phyloP scores from a whole-genome alignment of 2,113 vertebrate genomes.

The Gymnarchus niloticus region DNA sequence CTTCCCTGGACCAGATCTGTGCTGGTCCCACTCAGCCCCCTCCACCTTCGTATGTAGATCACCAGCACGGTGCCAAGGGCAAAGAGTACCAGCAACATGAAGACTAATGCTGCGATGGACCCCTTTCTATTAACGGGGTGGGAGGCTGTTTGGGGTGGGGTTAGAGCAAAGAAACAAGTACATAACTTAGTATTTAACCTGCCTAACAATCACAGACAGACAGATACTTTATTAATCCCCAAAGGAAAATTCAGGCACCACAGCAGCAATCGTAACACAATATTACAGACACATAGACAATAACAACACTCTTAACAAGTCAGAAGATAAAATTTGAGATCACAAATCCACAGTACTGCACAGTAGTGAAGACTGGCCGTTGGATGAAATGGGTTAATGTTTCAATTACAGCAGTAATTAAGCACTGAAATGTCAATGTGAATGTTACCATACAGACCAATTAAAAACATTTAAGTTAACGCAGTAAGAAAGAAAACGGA shows the following conservation, averaged over 20 bases:
- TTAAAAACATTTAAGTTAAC: not conserved
- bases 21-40: not conserved
- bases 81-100: constrained; percentile 52
- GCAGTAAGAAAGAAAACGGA: not conserved
- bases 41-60: constrained; percentile 43
- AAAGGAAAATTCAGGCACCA: no score
- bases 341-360: no score
- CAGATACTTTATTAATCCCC: no score
- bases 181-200: not conserved
- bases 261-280: no score
- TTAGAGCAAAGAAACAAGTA: no score
- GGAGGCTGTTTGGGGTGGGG: constrained; percentile 30
- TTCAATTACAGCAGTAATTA: not conserved
- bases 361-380: no score
- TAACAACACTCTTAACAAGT: no score
- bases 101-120: constrained; percentile 44
- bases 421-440: not conserved
- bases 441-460: not conserved
- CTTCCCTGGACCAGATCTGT: not conserved
- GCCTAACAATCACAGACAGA: not conserved
- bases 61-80: constrained; percentile 42
- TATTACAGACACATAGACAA: no score
- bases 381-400: not conserved
- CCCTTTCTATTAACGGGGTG: constrained; percentile 27
- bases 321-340: no score